Evolutionary conservation across 1,140 invertebrate genomes (phyloP).

Genomic region (Caenorhabditis latens): DNA sequence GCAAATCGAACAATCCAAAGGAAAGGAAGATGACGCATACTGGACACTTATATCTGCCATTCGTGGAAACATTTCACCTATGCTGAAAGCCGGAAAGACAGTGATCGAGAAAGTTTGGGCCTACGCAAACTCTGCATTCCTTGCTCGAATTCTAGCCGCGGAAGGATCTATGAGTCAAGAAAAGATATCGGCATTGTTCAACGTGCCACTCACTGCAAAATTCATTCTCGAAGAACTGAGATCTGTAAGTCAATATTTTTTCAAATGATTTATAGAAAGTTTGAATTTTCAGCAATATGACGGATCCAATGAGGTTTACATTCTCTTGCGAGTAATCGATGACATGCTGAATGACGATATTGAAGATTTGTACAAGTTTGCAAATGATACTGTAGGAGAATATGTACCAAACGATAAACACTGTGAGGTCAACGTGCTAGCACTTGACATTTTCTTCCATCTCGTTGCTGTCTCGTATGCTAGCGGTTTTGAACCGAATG

Average conservation of each 20-base stretch:
- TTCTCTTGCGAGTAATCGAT: slow-evolving; percentile 14
- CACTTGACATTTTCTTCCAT: slow-evolving; percentile 41
- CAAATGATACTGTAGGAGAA: slow-evolving; percentile 9
- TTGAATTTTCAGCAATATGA: neutral
- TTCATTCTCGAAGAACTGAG: slow-evolving; percentile 15
- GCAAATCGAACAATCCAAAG: slow-evolving; percentile 18
- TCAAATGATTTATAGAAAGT: neutral
- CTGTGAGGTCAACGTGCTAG: slow-evolving; percentile 24
- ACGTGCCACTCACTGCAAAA: slow-evolving; percentile 27
- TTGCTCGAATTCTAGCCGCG: slow-evolving; percentile 16
- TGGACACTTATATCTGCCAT: slow-evolving; percentile 14
- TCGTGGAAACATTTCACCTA: slow-evolving; percentile 5
- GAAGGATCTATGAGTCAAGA: slow-evolving; percentile 12
- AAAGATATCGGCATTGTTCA: neutral
- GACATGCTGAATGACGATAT: slow-evolving; percentile 38
- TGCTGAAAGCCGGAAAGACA: neutral
- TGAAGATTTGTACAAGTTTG: slow-evolving; percentile 23
- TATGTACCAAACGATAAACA: slow-evolving; percentile 7
- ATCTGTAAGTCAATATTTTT: neutral
- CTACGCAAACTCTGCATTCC: slow-evolving; percentile 25
- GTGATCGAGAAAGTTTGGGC: slow-evolving; percentile 40
- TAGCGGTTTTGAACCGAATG: slow-evolving; percentile 38
- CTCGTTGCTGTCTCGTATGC: slow-evolving; percentile 14
- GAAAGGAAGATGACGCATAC: slow-evolving; percentile 24
- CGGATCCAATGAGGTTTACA: slow-evolving; percentile 9